phyloP scores from a whole-genome alignment of 2,113 vertebrate species.

The Alligator mississippiensis region DNA sequence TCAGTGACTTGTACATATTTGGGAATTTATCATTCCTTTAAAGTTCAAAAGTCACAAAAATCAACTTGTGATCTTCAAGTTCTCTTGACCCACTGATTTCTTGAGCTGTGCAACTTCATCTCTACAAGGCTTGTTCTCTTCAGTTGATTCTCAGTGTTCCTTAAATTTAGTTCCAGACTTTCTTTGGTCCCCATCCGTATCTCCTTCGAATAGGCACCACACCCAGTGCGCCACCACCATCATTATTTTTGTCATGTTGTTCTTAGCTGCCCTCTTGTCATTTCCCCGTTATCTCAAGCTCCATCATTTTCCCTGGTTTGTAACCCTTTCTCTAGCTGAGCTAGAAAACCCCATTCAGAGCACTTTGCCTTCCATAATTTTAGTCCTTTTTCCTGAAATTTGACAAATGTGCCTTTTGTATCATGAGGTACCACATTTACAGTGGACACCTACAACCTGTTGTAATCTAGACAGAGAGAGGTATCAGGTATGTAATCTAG shows the following conservation, averaged over 20 bases:
- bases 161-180: background rate
- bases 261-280: accelerated
- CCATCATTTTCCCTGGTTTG: background rate
- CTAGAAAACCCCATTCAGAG: background rate
- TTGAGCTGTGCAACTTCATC: background rate
- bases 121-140: background rate
- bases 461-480: background rate
- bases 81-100: background rate
- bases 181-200: background rate
- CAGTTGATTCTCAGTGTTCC: background rate
- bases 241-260: accelerated
- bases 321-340: background rate
- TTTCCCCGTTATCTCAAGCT: background rate
- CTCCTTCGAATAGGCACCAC: background rate
- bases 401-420: accelerated
- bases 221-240: background rate
- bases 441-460: background rate
- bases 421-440: background rate
- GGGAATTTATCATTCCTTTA: background rate
- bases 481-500: background rate
- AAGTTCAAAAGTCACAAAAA: background rate
- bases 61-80: background rate
- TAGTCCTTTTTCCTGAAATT: accelerated
- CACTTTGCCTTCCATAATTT: background rate
- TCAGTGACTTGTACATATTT: background rate